phyloP scores from a whole-genome alignment of 2,797 vertebrate species.

The Dallia pectoralis region DNA sequence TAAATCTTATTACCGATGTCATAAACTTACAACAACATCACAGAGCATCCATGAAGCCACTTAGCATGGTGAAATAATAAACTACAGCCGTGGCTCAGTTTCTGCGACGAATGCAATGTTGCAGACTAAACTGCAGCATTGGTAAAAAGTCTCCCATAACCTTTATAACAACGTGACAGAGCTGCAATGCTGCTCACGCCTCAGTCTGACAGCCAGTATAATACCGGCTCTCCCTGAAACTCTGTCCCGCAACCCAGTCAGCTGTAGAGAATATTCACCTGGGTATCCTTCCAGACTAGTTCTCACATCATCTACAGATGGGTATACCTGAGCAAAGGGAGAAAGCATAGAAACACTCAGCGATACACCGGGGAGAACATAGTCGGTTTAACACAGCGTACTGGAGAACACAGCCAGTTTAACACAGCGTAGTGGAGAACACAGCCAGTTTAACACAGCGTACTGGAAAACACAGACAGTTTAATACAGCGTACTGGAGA shows the following conservation, averaged over 20 bases:
- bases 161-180: not conserved
- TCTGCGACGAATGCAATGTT: too few species aligned
- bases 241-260: not conserved
- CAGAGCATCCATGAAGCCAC: too few species aligned
- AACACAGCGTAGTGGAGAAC: too few species aligned
- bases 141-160: not conserved
- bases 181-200: not conserved
- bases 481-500: too few species aligned
- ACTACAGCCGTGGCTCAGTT: too few species aligned
- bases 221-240: not conserved
- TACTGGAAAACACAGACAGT: not conserved
- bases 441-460: not conserved
- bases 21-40: too few species aligned
- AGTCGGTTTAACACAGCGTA: not conserved
- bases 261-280: conserved; percentile 68
- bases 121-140: not conserved
- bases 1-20: not conserved
- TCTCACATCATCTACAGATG: conserved; percentile 92
- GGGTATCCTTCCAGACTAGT: conserved; percentile 96
- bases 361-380: not conserved
- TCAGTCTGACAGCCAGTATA: not conserved
- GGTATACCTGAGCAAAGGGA: conserved; percentile 81
- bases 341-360: not conserved
- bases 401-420: conserved; percentile 3
- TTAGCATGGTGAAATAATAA: too few species aligned